Conservation (phyloP, 2,888 invertebrate species). For the Eustalomyia histrio region DNA sequence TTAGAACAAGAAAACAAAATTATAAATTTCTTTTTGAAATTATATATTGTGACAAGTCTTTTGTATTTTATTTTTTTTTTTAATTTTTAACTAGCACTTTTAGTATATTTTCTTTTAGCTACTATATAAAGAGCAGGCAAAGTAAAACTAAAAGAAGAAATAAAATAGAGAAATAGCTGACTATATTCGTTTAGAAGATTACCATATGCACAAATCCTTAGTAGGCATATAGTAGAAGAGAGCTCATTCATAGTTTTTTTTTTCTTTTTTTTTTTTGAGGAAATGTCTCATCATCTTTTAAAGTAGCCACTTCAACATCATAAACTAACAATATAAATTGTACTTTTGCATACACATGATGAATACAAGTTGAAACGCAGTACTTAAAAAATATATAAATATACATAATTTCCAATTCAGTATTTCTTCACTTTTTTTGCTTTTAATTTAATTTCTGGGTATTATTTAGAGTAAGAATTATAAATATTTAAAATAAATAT, state of each 20-base stretch:
- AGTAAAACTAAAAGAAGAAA: neutral
- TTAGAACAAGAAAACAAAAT: neutral
- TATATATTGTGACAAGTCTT: neutral
- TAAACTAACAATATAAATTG: constrained; percentile 28
- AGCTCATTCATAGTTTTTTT: neutral
- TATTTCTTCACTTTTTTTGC: neutral
- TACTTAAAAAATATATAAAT: neutral
- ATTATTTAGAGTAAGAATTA: neutral
- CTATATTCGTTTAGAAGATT: constrained; percentile 2
- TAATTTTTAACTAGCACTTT: neutral
- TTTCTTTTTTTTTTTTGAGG: neutral
- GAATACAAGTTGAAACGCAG: neutral
- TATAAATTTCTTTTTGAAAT: neutral
- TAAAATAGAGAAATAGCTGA: neutral
- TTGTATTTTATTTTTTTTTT: neutral
- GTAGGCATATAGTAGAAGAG: neutral
- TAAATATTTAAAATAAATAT: neutral
- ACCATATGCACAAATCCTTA: neutral
- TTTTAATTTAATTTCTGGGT: neutral
- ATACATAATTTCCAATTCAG: neutral
- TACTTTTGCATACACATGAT: constrained; percentile 4
- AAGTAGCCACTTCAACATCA: constrained; percentile 50
- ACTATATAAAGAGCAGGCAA: neutral
- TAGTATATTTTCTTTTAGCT: neutral
- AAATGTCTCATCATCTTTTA: constrained; percentile 2